Base-by-base conservation (phyloP, 2,113 vertebrate species). In the Etheostoma spectabile region DNA sequence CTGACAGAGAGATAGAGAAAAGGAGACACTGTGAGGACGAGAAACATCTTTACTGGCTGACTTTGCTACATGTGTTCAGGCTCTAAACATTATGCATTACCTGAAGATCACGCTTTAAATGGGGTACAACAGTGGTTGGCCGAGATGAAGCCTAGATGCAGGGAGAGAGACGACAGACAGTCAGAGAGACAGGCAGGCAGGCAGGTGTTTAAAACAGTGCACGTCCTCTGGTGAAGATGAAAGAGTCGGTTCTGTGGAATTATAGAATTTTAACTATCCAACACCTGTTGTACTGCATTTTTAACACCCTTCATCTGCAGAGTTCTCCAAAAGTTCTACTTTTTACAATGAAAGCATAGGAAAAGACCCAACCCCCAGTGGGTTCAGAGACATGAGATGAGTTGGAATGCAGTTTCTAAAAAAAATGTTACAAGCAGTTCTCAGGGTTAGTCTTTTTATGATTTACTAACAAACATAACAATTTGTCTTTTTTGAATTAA, bases 271-370 rank as follows among this genome's bases (percentile, higher is more conserved):
- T 75, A 86, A 88, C 81, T 67, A 65, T 68, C 64, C 42, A 85
- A 22, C 80, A 89, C 86, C 87, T 91, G 87, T 87, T 84, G 66
- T 85, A 79, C 73, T 79, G 91, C 86, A 90, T 87, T 80, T 85
- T 77, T 61, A 89, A 86, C 67, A 77, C 55, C 59, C 33, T 72
- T 79, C 55, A 79, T 86, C 86, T 79, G 67, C 81, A 74, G 84
- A 88, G 63, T 73, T 83, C 63, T 74, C 60, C 71, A 48, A 2
- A 88, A 91, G 80, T 89, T 86, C 16, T 55, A 71, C 66, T 87
- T 91, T 77, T 85, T 67, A 85, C 69, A 88, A 72, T 74, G 48
- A 83, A 83, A 53, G 53, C 59, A 74, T 49, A 56, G 45, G 51
- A 74, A 74, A 82, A 46, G 24, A 88, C 77, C 74, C 3, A 0